phyloP scores from a whole-genome alignment of 2,888 invertebrate genomes.

The Entomobrya proxima region DNA sequence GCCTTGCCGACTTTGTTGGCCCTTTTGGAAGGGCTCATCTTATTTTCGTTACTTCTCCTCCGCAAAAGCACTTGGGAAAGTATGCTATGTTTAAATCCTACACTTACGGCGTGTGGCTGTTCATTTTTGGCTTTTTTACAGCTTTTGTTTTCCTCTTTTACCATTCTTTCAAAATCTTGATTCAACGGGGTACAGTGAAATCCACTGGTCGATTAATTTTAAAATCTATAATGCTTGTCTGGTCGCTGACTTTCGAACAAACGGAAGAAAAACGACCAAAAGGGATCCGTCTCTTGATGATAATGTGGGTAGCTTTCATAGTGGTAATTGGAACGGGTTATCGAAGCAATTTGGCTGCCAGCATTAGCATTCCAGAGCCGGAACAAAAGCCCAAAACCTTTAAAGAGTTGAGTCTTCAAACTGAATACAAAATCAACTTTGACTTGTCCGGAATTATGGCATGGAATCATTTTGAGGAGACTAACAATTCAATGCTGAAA shows the following conservation, averaged over 20 bases:
- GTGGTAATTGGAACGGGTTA: constrained; percentile 69
- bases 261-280: constrained; percentile 39
- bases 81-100: constrained; percentile 55
- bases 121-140: constrained; percentile 34
- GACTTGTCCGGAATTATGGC: constrained; percentile 67
- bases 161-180: background rate
- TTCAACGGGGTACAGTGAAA: background rate
- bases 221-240: background rate
- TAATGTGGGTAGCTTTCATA: constrained; percentile 64
- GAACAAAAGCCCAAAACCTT: constrained; percentile 65
- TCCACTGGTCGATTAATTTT: background rate
- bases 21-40: constrained; percentile 54
- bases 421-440: constrained; percentile 63
- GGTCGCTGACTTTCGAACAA: constrained; percentile 46
- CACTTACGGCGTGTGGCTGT: constrained; percentile 52
- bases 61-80: constrained; percentile 35
- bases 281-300: constrained; percentile 45
- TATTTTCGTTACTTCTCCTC: constrained; percentile 48
- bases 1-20: constrained; percentile 50
- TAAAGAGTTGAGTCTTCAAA: constrained; percentile 28
- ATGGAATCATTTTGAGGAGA: constrained; percentile 62
- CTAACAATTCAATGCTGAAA: constrained; percentile 48
- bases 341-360: constrained; percentile 68
- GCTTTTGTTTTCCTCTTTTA: constrained; percentile 35
- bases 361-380: constrained; percentile 60